A percentile compares a stretch with the other conserved stretches of the same genome.
These are phyloP conservation scores for Nothoprocta pentlandii DNA, from an alignment of 2,113 vertebrate species.

Conservation along the genomic window DNA sequence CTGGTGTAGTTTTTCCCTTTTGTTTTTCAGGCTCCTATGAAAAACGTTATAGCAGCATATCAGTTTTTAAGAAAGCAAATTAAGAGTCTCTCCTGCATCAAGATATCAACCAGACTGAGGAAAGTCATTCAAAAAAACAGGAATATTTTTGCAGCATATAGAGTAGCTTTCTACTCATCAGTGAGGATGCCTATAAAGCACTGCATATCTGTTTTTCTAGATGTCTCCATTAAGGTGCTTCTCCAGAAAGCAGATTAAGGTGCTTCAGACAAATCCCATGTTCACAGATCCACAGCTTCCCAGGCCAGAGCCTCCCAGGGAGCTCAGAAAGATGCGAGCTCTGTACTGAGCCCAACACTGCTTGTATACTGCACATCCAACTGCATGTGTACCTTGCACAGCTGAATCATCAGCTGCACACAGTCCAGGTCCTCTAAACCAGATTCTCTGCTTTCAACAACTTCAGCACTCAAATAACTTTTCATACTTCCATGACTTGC, in stretches of 20 bases:
- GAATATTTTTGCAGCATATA: background rate
- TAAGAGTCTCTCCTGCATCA: background rate
- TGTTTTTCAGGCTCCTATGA: constrained; percentile 91
- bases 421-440: background rate
- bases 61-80: background rate
- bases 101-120: background rate
- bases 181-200: background rate
- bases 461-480: background rate
- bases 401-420: background rate
- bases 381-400: background rate
- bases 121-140: background rate
- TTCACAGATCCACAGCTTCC: background rate
- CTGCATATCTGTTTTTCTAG: background rate
- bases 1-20: constrained; percentile 84
- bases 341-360: background rate
- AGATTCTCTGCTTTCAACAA: background rate
- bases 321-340: background rate
- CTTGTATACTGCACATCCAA: background rate
- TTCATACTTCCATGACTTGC: background rate
- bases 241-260: background rate
- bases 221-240: background rate
- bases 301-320: fast-evolving
- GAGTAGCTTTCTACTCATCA: background rate
- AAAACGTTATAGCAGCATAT: background rate
- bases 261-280: background rate